phyloP scores from a whole-genome alignment of 2,113 vertebrate species.

The Pterophyllum scalare region DNA sequence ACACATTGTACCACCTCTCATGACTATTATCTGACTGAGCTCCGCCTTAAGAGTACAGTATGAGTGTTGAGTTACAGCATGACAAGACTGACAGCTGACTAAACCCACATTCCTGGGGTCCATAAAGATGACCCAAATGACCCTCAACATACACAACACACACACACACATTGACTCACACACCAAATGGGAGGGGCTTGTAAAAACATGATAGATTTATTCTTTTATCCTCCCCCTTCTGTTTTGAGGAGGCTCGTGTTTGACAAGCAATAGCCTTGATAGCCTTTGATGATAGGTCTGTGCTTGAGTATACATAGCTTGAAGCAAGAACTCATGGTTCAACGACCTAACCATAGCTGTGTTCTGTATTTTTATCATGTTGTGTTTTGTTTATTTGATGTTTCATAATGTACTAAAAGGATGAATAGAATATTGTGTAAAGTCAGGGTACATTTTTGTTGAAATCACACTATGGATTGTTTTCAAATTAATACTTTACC shows the following conservation, averaged over 20 bases:
- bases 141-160: conserved; percentile 36
- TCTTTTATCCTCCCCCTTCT: background rate
- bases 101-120: conserved; percentile 73
- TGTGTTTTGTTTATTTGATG: conserved; percentile 3
- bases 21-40: background rate
- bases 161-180: conserved; percentile 18
- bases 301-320: conserved; percentile 19
- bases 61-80: conserved; percentile 67
- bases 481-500: background rate
- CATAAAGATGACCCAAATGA: conserved; percentile 60
- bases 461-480: background rate
- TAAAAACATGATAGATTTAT: conserved; percentile 65
- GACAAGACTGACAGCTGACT: conserved; percentile 75
- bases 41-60: background rate
- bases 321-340: background rate
- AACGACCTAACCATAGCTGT: conserved; percentile 3
- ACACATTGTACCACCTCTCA: background rate
- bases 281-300: conserved; percentile 20
- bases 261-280: background rate
- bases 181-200: conserved; percentile 19
- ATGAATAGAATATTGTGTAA: background rate
- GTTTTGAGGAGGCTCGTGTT: conserved; percentile 41
- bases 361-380: background rate
- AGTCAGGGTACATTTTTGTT: background rate
- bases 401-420: background rate